These are phyloP conservation scores for Cranoglanis bouderius DNA, from an alignment of 2,113 vertebrate genomes.

Conservation along the genomic window DNA sequence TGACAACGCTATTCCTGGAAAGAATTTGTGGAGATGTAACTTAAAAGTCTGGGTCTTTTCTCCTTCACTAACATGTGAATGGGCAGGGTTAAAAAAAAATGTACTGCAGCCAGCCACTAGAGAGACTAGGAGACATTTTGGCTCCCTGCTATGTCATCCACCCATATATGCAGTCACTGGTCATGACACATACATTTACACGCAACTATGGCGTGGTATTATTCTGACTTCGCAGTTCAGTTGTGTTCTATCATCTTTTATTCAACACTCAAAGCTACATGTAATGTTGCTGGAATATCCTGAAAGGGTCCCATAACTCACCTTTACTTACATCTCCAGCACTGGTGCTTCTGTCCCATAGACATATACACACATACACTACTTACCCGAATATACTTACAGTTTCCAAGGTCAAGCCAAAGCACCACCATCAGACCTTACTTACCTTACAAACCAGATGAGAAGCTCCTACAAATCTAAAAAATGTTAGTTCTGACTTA, in stretches of 20 bases:
- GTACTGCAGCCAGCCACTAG: background rate
- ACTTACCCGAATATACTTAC: conserved; percentile 77
- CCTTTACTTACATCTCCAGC: conserved; percentile 50
- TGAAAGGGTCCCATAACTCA: conserved; percentile 67
- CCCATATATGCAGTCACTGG: background rate
- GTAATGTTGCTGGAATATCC: conserved; percentile 26
- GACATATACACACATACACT: conserved; percentile 70
- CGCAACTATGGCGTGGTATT: background rate
- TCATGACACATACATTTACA: background rate
- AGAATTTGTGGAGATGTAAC: background rate
- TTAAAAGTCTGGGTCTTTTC: background rate
- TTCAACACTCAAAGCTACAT: background rate
- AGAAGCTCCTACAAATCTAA: conserved; percentile 68
- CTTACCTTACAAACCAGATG: conserved; percentile 66
- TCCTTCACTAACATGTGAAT: background rate
- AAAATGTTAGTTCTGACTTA: conserved; percentile 77
- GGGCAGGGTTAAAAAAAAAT: background rate
- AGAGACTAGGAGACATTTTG: background rate
- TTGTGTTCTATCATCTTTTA: background rate
- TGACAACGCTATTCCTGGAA: background rate
- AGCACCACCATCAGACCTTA: conserved; percentile 63
- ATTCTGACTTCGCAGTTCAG: background rate
- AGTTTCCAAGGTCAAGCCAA: conserved; percentile 53
- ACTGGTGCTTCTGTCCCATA: conserved; percentile 18
- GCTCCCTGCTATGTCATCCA: background rate